Percentiles rank a stretch among this genome's conserved stretches.
Conservation (phyloP, 2,888 invertebrate species). For the Phalera bucephala region DNA sequence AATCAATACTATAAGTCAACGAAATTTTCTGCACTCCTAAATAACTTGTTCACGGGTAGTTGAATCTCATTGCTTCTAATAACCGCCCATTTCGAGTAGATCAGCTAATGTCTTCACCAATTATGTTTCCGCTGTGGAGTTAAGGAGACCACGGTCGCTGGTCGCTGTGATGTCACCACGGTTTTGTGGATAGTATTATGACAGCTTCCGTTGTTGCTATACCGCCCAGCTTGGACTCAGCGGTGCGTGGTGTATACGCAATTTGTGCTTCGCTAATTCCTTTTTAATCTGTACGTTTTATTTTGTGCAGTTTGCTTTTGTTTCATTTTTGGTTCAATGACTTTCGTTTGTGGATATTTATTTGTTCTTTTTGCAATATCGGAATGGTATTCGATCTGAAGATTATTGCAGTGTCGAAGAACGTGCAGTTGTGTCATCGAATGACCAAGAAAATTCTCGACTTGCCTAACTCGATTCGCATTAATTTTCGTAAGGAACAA, state of each 20-base stretch:
- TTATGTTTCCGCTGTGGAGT: conserved; percentile 32
- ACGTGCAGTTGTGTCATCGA: too few species aligned
- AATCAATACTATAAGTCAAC: too few species aligned
- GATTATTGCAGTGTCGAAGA: too few species aligned
- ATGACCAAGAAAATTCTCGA: too few species aligned
- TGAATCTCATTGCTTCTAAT: conserved; percentile 20
- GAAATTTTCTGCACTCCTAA: too few species aligned
- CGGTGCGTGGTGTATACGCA: conserved; percentile 39
- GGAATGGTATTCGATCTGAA: not conserved
- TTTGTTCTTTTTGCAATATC: not conserved
- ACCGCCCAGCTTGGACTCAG: too few species aligned
- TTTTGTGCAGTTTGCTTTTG: not conserved
- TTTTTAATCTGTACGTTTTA: too few species aligned
- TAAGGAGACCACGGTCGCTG: conserved; percentile 53
- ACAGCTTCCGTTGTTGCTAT: conserved; percentile 50
- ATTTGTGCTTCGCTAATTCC: conserved; percentile 19
- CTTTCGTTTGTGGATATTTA: not conserved
- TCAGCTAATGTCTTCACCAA: conserved; percentile 25
- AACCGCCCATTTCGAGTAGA: conserved; percentile 14
- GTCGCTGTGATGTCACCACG: conserved; percentile 33
- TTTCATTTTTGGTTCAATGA: not conserved
- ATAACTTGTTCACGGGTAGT: conserved; percentile 21
- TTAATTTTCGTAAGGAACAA: too few species aligned
- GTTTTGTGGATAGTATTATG: conserved; percentile 39
- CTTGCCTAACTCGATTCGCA: too few species aligned